These are phyloP conservation scores for Ceratina australensis DNA, from an alignment of 1,140 invertebrate genomes.

Conservation along the genomic window DNA sequence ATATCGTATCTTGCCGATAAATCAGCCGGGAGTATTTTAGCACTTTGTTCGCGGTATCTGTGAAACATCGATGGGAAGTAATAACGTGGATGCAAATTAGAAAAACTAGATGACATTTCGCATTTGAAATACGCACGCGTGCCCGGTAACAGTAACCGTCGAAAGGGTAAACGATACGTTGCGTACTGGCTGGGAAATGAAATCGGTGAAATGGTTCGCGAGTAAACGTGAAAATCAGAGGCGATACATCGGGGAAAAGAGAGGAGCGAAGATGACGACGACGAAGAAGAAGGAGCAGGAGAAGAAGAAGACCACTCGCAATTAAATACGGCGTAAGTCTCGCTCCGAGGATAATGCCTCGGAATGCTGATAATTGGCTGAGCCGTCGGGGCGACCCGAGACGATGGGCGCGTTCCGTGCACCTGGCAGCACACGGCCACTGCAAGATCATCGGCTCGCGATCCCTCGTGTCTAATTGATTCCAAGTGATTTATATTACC, in stretches of 20 bases:
- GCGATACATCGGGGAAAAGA: constrained; percentile 21
- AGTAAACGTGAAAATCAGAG: constrained; percentile 49
- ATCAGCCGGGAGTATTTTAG: no score
- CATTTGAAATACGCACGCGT: background rate
- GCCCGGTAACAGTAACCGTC: no score
- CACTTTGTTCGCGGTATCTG: no score
- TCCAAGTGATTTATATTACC: constrained; percentile 72
- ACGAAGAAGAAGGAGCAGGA: constrained; percentile 39
- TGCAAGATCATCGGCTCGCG: constrained; percentile 70
- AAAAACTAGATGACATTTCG: background rate
- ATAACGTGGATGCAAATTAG: no score
- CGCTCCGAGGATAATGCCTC: constrained; percentile 70
- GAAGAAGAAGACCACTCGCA: constrained; percentile 58
- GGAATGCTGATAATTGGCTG: constrained; percentile 77
- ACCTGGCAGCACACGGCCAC: constrained; percentile 58
- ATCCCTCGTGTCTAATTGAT: constrained; percentile 73
- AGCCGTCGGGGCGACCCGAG: constrained; percentile 67
- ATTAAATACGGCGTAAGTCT: constrained; percentile 70
- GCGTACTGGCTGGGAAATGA: background rate
- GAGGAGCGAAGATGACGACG: background rate
- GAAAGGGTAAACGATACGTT: no score
- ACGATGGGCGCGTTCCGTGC: constrained; percentile 58
- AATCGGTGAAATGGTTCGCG: constrained; percentile 12
- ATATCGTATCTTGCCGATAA: no score
- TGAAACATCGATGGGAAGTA: no score